Conservation (phyloP, 1,140 invertebrate species). For the Drosophila nannoptera region DNA sequence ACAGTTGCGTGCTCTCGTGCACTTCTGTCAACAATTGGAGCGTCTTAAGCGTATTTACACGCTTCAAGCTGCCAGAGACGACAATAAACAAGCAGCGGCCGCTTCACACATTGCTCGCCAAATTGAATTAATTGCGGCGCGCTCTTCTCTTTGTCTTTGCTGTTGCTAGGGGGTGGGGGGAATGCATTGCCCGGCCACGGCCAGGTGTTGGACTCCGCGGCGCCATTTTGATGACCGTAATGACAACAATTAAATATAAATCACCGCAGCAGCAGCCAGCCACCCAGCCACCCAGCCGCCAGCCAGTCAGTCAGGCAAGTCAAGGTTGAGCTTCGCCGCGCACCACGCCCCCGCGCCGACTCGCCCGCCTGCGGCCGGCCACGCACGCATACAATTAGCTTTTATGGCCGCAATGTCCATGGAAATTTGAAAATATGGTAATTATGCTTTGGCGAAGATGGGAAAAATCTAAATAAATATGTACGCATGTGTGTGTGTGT, state of each 20-base stretch:
- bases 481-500: slow-evolving; percentile 4
- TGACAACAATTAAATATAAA: slow-evolving; percentile 78
- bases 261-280: slow-evolving; percentile 60
- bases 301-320: not conserved
- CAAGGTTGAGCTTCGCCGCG: not conserved
- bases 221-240: slow-evolving; percentile 72
- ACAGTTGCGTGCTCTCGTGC: not conserved
- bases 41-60: slow-evolving; percentile 40
- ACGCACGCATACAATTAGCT: slow-evolving; percentile 75
- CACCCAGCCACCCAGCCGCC: slow-evolving; percentile 35
- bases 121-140: slow-evolving; percentile 49
- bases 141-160: not conserved
- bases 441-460: slow-evolving; percentile 60
- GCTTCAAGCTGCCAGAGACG: slow-evolving; percentile 34
- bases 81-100: slow-evolving; percentile 36
- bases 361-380: not conserved
- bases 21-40: slow-evolving; percentile 29
- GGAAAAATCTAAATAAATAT: slow-evolving; percentile 16
- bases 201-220: slow-evolving; percentile 40
- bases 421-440: slow-evolving; percentile 78
- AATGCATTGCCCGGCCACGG: slow-evolving; percentile 17
- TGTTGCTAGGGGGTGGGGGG: not conserved
- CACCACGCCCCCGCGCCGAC: not conserved
- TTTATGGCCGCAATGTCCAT: slow-evolving; percentile 66
- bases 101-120: slow-evolving; percentile 35